These are phyloP conservation scores for Trididemnum miniatum DNA, from an alignment of 23 tunicate genomes.

Conservation along the genomic window DNA sequence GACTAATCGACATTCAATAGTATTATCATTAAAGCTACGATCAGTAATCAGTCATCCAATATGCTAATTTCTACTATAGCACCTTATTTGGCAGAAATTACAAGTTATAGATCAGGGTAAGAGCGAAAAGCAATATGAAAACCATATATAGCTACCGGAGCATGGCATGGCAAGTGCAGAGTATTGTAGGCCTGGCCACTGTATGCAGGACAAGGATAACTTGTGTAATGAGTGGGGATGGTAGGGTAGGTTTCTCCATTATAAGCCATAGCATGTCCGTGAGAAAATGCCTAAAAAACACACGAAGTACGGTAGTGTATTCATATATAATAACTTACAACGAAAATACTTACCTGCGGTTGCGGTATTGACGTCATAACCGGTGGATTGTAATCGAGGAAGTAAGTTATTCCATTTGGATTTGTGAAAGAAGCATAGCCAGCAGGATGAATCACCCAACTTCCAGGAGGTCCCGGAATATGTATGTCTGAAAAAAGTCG, in stretches of 20 bases:
- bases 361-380: constrained; percentile 56
- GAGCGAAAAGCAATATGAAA: background rate
- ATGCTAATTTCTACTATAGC: no score
- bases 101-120: no score
- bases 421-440: constrained; percentile 96
- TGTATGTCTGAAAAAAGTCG: constrained; percentile 57
- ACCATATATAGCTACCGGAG: constrained; percentile 49
- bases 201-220: constrained; percentile 44
- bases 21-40: no score
- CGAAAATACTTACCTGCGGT: constrained; percentile 64
- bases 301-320: background rate
- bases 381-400: constrained; percentile 64
- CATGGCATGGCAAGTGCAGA: constrained; percentile 75
- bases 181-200: constrained; percentile 60
- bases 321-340: background rate
- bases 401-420: constrained; percentile 94
- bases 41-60: no score
- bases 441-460: constrained; percentile 97
- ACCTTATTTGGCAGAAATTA: no score
- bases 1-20: no score
- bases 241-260: constrained; percentile 61
- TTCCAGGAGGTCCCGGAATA: constrained; percentile 81
- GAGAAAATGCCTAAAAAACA: constrained; percentile 16
- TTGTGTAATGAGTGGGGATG: constrained; percentile 63
- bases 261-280: constrained; percentile 66